Conservation (phyloP, 1,140 invertebrate species). For the Bombus difficillimus region DNA sequence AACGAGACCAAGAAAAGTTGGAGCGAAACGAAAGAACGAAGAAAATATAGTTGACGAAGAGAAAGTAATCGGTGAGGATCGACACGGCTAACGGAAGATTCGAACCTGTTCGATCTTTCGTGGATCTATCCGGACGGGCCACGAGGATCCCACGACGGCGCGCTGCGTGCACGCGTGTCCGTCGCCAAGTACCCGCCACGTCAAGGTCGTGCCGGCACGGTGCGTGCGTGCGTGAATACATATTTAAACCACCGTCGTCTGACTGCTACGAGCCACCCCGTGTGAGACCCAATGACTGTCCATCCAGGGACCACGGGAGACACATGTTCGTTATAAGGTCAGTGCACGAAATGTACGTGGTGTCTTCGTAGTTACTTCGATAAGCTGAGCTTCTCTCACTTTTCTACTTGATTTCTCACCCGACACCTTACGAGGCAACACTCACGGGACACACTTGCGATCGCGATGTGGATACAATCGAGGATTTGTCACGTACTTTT, state of each 20-base stretch:
- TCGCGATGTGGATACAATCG: slow-evolving; percentile 15
- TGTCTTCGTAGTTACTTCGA: slow-evolving; percentile 24
- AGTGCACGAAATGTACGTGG: slow-evolving; percentile 63
- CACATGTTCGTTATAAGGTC: slow-evolving; percentile 82
- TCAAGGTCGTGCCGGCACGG: slow-evolving; percentile 51
- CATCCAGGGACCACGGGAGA: slow-evolving; percentile 81
- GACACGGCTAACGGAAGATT: background rate
- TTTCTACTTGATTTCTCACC: slow-evolving; percentile 3
- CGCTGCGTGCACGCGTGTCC: slow-evolving; percentile 63
- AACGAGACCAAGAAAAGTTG: background rate
- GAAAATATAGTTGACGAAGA: background rate
- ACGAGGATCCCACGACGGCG: slow-evolving; percentile 62
- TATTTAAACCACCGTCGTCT: slow-evolving; percentile 58
- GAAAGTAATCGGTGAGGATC: slow-evolving; percentile 14
- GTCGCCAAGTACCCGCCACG: slow-evolving; percentile 53
- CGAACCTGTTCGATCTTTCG: slow-evolving; percentile 36
- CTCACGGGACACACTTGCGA: background rate
- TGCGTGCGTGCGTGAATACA: slow-evolving; percentile 56
- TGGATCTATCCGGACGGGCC: slow-evolving; percentile 46
- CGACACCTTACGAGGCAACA: slow-evolving; percentile 1
- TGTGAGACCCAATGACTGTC: slow-evolving; percentile 80
- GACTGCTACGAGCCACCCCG: slow-evolving; percentile 66
- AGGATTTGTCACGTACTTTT: slow-evolving; percentile 11
- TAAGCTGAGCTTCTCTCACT: slow-evolving; percentile 8
- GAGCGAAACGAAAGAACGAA: background rate